phyloP scores from a whole-genome alignment of 1,140 invertebrate species.

The Pseudomyrmex pallidus region DNA sequence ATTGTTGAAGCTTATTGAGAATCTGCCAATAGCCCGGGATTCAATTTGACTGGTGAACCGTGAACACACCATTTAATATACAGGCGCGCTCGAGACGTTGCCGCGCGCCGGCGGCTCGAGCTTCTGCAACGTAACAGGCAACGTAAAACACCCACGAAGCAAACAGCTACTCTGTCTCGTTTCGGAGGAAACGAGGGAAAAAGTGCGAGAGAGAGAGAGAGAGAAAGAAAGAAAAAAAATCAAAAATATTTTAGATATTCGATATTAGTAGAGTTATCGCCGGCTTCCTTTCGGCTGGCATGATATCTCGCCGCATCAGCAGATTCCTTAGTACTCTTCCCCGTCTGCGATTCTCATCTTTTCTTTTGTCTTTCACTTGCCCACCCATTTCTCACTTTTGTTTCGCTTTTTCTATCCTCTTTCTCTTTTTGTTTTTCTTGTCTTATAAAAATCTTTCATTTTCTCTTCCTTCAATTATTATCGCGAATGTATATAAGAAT shows the following conservation, averaged over 20 bases:
- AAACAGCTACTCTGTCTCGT: neutral
- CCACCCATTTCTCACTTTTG: neutral
- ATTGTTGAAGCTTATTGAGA: conserved; percentile 77
- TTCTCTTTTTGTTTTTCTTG: neutral
- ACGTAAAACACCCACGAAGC: conserved; percentile 40
- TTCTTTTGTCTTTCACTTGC: neutral
- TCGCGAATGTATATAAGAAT: neutral
- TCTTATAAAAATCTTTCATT: neutral
- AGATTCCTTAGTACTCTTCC: neutral
- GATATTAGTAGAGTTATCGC: conserved; percentile 34
- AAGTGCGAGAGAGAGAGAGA: neutral
- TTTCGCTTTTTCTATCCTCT: neutral
- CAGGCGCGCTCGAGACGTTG: conserved; percentile 32
- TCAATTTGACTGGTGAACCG: conserved; percentile 76
- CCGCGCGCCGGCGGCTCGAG: conserved; percentile 8
- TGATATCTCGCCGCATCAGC: neutral
- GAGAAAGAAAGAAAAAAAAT: neutral
- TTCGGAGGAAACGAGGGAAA: neutral
- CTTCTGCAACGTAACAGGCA: conserved; percentile 51
- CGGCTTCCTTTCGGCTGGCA: neutral
- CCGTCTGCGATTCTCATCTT: too few relatives aligned
- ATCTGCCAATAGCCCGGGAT: conserved; percentile 74
- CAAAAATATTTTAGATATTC: conserved; percentile 24
- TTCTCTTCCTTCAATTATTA: neutral
- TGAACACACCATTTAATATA: conserved; percentile 74